Evolutionary conservation across 2,113 vertebrate species (phyloP).

Genomic region (Eurystomus gularis): DNA sequence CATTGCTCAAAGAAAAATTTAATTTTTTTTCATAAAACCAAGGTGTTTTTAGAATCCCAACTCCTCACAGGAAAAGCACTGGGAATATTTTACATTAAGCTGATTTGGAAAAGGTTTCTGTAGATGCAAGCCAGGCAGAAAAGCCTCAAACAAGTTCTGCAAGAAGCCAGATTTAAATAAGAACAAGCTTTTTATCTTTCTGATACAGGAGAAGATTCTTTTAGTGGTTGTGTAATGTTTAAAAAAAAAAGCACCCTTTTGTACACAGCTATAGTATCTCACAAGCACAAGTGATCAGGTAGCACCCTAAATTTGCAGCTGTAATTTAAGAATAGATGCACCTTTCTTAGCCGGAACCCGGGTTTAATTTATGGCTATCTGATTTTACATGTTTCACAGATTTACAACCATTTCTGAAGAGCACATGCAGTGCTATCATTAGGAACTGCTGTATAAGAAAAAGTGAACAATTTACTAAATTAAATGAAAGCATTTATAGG

Average conservation of each 20-base stretch:
- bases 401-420: neutral
- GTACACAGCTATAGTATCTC: neutral
- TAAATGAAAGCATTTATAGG: neutral
- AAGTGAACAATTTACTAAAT: neutral
- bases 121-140: neutral
- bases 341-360: neutral
- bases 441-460: neutral
- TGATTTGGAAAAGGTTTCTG: slow-evolving; percentile 14
- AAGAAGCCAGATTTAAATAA: slow-evolving; percentile 40
- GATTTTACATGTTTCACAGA: neutral
- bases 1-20: neutral
- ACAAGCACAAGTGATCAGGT: neutral
- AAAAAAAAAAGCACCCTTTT: neutral
- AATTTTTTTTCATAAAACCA: neutral
- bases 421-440: neutral
- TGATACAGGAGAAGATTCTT: slow-evolving; percentile 9
- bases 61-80: neutral
- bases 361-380: neutral
- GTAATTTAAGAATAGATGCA: neutral
- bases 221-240: neutral
- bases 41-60: neutral
- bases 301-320: neutral
- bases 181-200: slow-evolving; percentile 27
- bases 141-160: slow-evolving; percentile 23
- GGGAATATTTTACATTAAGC: neutral